These are phyloP conservation scores for Trematocara marginatum DNA, from an alignment of 2,113 vertebrate genomes.

Conservation along the genomic window DNA sequence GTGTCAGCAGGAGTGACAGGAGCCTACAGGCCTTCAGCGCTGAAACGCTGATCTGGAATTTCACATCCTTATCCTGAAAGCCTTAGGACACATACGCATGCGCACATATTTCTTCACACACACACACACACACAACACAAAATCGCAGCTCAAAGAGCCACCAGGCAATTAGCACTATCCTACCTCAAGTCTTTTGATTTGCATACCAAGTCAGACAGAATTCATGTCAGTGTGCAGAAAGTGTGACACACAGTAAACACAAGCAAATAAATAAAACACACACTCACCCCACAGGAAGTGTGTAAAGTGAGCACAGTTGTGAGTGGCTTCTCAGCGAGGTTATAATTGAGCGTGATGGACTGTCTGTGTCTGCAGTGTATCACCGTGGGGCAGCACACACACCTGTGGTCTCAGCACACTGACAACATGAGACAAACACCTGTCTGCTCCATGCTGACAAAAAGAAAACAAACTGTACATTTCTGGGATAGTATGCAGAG, in stretches of 20 bases:
- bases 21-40: conserved; percentile 87
- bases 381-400: conserved; percentile 41
- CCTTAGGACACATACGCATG: conserved; percentile 50
- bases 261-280: not conserved
- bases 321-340: conserved; percentile 27
- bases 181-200: conserved; percentile 67
- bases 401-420: conserved; percentile 14
- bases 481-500: not conserved
- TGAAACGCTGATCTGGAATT: conserved; percentile 96
- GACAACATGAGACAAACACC: conserved; percentile 19
- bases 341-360: conserved; percentile 62
- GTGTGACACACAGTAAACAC: conserved; percentile 42
- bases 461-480: not conserved
- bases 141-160: conserved; percentile 41
- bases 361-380: conserved; percentile 41
- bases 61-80: conserved; percentile 95
- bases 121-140: conserved; percentile 4
- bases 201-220: conserved; percentile 63
- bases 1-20: conserved; percentile 83
- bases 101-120: not conserved
- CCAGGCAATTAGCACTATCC: conserved; percentile 51
- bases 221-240: conserved; percentile 59
- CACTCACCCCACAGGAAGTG: not conserved
- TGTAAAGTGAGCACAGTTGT: conserved; percentile 41
- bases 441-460: not conserved